Evolutionary conservation across 2,797 vertebrate genomes (phyloP).

Genomic region (Catamblyrhynchus diadema): DNA sequence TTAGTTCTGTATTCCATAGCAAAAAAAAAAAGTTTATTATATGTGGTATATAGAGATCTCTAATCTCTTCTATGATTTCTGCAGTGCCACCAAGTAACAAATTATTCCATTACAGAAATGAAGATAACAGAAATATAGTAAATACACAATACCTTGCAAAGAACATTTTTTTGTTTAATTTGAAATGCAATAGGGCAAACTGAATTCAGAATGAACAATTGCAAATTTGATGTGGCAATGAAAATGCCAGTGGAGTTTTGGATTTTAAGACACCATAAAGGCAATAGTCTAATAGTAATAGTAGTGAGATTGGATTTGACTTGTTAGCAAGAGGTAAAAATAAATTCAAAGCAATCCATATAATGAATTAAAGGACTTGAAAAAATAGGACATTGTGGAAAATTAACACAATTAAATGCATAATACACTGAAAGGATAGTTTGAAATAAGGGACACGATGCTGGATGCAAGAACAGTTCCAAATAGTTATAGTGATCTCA

Average conservation of each 20-base stretch:
- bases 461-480: neutral
- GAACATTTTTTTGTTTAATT: neutral
- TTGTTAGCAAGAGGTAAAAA: neutral
- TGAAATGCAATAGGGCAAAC: neutral
- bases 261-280: neutral
- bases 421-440: neutral
- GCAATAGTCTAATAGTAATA: neutral
- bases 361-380: neutral
- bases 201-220: neutral
- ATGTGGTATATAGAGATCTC: neutral
- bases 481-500: neutral
- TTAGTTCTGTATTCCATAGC: neutral
- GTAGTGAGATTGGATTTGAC: neutral
- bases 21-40: neutral
- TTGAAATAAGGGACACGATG: too few relatives aligned
- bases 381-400: neutral
- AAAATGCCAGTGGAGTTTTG: neutral
- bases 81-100: neutral
- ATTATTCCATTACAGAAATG: neutral
- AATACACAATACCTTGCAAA: neutral
- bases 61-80: neutral
- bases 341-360: neutral
- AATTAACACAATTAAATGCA: neutral
- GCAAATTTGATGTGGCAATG: neutral
- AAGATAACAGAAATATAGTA: neutral